phyloP scores from a whole-genome alignment of 2,888 invertebrate species.

The Limnephilus marmoratus region DNA sequence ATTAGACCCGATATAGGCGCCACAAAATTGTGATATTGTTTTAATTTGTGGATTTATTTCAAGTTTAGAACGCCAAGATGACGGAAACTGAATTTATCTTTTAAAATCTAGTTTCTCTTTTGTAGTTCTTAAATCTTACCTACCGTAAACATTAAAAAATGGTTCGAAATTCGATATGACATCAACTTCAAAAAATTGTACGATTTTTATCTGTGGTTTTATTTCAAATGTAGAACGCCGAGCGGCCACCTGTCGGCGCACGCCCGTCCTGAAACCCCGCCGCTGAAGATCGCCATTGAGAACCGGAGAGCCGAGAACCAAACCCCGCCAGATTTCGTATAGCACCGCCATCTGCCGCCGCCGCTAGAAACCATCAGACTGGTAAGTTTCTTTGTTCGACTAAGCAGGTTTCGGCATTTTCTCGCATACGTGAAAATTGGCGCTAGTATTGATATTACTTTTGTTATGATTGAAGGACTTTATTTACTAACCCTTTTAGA shows the following conservation, averaged over 20 bases:
- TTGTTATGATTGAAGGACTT: background rate
- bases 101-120: background rate
- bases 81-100: too few species aligned
- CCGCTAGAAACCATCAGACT: conserved; percentile 33
- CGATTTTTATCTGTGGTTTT: background rate
- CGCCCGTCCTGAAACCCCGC: conserved; percentile 49
- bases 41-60: too few species aligned
- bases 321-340: conserved; percentile 49
- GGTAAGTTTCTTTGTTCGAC: conserved; percentile 36
- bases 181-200: background rate
- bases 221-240: conserved; percentile 44
- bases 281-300: conserved; percentile 51
- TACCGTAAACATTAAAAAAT: background rate
- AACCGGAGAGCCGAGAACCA: conserved; percentile 39
- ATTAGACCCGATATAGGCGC: too few species aligned
- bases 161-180: background rate
- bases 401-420: conserved; percentile 32
- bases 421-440: conserved; percentile 17
- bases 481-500: too few species aligned
- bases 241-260: conserved; percentile 59
- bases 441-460: background rate
- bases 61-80: too few species aligned
- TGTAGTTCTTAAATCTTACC: too few species aligned
- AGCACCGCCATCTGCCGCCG: conserved; percentile 49
- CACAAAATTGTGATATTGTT: too few species aligned